phyloP scores from a whole-genome alignment of 2,797 vertebrate genomes.

The Acanthis flammea region DNA sequence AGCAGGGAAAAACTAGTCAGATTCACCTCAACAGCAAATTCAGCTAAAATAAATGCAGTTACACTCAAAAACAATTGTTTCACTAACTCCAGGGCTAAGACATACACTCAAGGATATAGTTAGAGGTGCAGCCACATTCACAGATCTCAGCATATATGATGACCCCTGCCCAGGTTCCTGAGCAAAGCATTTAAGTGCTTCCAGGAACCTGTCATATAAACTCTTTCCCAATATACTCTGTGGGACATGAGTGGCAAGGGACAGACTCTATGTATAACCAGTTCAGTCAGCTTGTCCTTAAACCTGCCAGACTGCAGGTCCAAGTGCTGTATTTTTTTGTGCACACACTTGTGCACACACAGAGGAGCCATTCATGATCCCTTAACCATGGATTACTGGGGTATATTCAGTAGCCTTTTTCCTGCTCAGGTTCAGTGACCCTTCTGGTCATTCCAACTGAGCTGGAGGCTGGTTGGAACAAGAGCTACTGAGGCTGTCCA shows the following conservation, averaged over 20 bases:
- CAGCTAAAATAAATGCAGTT: background rate
- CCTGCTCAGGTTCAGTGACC: background rate
- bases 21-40: background rate
- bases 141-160: background rate
- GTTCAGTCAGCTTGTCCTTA: background rate
- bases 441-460: background rate
- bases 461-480: background rate
- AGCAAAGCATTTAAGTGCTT: background rate
- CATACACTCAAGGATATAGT: background rate
- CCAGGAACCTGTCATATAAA: background rate
- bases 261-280: background rate
- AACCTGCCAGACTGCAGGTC: background rate
- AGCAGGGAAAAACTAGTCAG: background rate
- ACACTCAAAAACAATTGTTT: background rate
- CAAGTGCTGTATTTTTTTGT: background rate
- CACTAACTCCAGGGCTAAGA: background rate
- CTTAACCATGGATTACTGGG: background rate
- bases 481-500: background rate
- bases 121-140: background rate
- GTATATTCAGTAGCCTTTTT: background rate
- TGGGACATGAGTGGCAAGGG: background rate
- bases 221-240: no score
- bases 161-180: background rate
- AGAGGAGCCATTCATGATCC: background rate
- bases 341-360: background rate